These are phyloP conservation scores for Euplexia lucipara DNA, from an alignment of 2,888 invertebrate genomes.

Conservation along the genomic window DNA sequence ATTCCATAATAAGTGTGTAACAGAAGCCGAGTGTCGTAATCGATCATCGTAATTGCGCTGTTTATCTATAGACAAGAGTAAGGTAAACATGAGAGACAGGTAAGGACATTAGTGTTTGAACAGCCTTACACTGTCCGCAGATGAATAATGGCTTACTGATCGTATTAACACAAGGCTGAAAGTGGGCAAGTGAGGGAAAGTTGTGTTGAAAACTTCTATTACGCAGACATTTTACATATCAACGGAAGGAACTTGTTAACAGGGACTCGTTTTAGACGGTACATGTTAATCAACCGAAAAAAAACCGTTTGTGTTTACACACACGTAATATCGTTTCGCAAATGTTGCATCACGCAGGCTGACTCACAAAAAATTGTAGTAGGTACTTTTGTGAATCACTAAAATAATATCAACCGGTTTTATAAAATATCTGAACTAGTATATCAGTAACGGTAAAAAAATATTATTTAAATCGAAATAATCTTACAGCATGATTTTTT, in stretches of 20 bases:
- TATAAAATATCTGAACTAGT: slow-evolving; percentile 28
- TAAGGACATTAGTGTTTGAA: slow-evolving; percentile 80
- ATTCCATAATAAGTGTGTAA: slow-evolving; percentile 76
- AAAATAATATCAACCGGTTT: slow-evolving; percentile 44
- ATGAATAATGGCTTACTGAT: slow-evolving; percentile 72
- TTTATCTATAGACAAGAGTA: slow-evolving; percentile 73
- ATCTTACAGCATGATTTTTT: neutral
- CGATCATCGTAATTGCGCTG: slow-evolving; percentile 82
- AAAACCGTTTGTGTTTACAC: slow-evolving; percentile 70
- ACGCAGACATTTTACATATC: slow-evolving; percentile 54
- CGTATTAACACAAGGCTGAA: slow-evolving; percentile 62
- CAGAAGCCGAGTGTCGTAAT: slow-evolving; percentile 80
- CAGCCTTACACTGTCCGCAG: slow-evolving; percentile 70
- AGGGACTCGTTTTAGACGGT: slow-evolving; percentile 77
- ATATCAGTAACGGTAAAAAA: slow-evolving; percentile 36
- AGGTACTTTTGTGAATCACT: slow-evolving; percentile 49
- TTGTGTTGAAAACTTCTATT: slow-evolving; percentile 66
- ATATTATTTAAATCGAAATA: slow-evolving; percentile 20
- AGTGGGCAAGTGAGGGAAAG: slow-evolving; percentile 69
- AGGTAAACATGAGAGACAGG: slow-evolving; percentile 82
- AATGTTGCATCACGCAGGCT: slow-evolving; percentile 78
- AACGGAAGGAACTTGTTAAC: slow-evolving; percentile 75
- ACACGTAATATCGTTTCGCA: slow-evolving; percentile 77
- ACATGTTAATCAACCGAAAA: slow-evolving; percentile 81
- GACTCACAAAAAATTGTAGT: slow-evolving; percentile 66